These are phyloP conservation scores for Entomyzon cyanotis DNA, from an alignment of 2,113 vertebrate species.

Conservation along the genomic window DNA sequence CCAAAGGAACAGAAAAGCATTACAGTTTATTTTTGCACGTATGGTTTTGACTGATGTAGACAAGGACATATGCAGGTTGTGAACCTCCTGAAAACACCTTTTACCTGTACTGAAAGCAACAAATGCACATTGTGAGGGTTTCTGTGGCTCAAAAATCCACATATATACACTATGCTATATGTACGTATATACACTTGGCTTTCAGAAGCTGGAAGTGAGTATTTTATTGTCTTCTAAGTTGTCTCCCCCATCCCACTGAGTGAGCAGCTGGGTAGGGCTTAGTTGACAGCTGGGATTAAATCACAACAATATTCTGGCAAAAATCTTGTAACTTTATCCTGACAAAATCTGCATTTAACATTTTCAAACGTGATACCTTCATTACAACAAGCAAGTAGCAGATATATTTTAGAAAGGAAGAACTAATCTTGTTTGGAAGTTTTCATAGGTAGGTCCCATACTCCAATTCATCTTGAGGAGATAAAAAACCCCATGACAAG, in stretches of 20 bases:
- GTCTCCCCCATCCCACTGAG: background rate
- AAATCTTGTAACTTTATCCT: background rate
- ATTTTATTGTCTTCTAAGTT: background rate
- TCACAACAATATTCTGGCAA: background rate
- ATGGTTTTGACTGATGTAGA: background rate
- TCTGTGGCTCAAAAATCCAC: background rate
- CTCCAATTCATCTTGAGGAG: background rate
- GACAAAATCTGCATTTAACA: background rate
- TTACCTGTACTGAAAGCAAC: background rate
- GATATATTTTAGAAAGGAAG: background rate
- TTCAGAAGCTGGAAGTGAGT: background rate
- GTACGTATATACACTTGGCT: too few species aligned
- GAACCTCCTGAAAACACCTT: background rate
- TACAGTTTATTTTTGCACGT: background rate
- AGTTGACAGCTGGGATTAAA: background rate
- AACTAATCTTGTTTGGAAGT: background rate
- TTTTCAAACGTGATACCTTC: background rate
- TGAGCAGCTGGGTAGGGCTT: background rate
- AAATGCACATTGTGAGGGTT: background rate
- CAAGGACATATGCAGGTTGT: accelerated
- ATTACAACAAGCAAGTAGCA: background rate
- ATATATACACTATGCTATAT: background rate
- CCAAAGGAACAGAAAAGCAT: background rate
- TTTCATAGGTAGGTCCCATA: background rate
- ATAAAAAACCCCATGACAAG: background rate